Evolutionary conservation across 2,113 vertebrate species (phyloP), one percentile per base, ranked within the genome.

Genomic region (Sceloporus undulatus): DNA sequence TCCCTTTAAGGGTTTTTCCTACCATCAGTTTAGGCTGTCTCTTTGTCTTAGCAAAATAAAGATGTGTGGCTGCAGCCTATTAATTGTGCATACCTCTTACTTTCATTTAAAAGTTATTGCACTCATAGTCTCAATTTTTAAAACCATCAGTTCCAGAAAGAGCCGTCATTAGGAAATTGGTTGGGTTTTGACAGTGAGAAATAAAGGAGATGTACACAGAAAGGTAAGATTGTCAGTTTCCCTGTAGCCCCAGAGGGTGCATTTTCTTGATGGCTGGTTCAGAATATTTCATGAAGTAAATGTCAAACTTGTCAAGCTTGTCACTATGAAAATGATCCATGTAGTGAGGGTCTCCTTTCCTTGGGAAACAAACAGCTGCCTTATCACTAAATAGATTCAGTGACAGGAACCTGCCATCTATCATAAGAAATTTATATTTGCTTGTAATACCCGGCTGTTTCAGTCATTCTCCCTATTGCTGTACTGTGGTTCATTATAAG

Each of bases 301-400:
- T 97, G 97, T 97, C 97, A 97, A 62, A 94, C 96, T 96, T 97
- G 97, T 97, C 98, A 93, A 93, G 93, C 65, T 95, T 97, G 96
- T 96, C 96, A 96, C 94, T 96, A 93, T 96, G 96, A 98, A 95
- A 97, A 95, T 95, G 95, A 97, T 97, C 96, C 95, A 86, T 97
- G 95, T 95, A 97, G 93, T 94, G 88, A 89, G 94, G 95, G 94
- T 96, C 97, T 96, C 87, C 94, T 96, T 97, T 97, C 93, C 92
- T 86, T 94, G 90, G 92, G 95, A 96, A 97, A 93, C 89, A 96
- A 97, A 95, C 96, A 97, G 94, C 96, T 97, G 96, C 95, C 94
- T 96, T 96, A 94, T 93, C 93, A 25, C 85, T 93, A 90, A 93
- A 85, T 93, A 93, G 88, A 94, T 91, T 83, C 56, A 19, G 76